Evolutionary conservation across 37 sponge, comb jelly and placozoan genomes (phyloP), one percentile per base, ranked within the genome.

Genomic region (Amphimedon queenslandica): DNA sequence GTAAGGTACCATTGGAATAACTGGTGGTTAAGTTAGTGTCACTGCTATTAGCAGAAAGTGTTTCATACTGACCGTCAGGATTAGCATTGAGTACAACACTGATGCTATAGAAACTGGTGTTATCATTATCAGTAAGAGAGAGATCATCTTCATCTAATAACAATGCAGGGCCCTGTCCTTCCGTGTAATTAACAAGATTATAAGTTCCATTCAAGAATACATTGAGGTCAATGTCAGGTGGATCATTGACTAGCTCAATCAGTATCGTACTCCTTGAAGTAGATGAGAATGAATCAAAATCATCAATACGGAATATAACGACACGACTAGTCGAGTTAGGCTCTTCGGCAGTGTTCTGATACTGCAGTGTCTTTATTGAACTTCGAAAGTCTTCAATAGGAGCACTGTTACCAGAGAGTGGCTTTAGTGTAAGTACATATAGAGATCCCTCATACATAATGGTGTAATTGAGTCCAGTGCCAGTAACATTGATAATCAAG

Each of bases 151-250:
- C 34, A 16, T 70, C 60, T 1, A 84, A 11, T 0, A 77, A 33
- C n/a, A 24, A 2, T 41, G 67, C 55, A 24, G 83, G 64, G 13
- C 81, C 88, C 32, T 94, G 64, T 29, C 91, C 91, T 70, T 94
- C 91, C 31, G 55, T 39, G 75, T 87, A 92, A 51, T 78, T 78
- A 21, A 80, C 76, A n/a, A 78, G 78, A 24, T 67, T 65, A 63
- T 83, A 76, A 13, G 69, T 77, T 42, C 72, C 80, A 64, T 64
- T 72, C 3, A 47, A 21, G 33, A 13, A 69, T 25, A 58, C 58
- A 37, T 87, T 64, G n/a, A 94, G 73, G 34, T 90, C 85, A 24
- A 90, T 36, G 60, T 94, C 87, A 37, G 95, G 91, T 3, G 95
- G 91, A 68, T 90, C 90, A 47, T 90, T 87, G 24, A 87, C 73